Evolutionary conservation across 2,888 invertebrate species (phyloP), one percentile per base, ranked within the genome.

Genomic region (Sarcophaga subvicina): DNA sequence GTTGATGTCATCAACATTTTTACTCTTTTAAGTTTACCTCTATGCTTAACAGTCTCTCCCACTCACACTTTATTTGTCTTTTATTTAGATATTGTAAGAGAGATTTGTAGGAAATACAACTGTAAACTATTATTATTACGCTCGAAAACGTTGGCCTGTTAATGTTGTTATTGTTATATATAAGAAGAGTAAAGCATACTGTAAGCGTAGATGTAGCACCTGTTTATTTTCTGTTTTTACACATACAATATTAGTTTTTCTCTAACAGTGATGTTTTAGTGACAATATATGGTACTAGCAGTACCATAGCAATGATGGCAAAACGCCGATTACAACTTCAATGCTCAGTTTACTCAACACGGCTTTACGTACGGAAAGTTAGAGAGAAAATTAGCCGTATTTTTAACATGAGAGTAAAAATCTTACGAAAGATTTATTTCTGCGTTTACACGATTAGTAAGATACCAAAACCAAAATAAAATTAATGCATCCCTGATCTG

Each of bases 1-100:
- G 54, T 78, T 80, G 78, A 81, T 86, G 86, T 83, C 86, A 69
- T 77, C 83, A 80, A 83, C 83, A 86, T 83, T 73, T 54, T 14
- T 37, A 37, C 37, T 66, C 64, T 70, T 59, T 64, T 71, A 27
- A 67, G 60, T 62, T 86, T 67, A 86, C 83, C 86, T 86, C 14
- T 49, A 11, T 14, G 11, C 12, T 49, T 49, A 49, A 49, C 49
- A 12, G 49, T 54, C 54, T 54, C 69, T 60, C 63, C 63, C 59
- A 77, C 60, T 85, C 72, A 63, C 17, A 62, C 67, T 67, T 85
- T 75, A 27, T 25, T 49, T 47, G 4, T 62, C 59, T 25, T 20
- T 71, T 80, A 59, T 22, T 20, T 47, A 70, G 70, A 76, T 45
- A 64, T 71, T 80, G 45, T 47, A 62, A 20, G 80, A 47, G 60